A percentile compares a stretch with the other conserved stretches of the same genome.
These are phyloP conservation scores for Onychostruthus taczanowskii DNA, from an alignment of 2,113 vertebrate genomes.

Conservation along the genomic window DNA sequence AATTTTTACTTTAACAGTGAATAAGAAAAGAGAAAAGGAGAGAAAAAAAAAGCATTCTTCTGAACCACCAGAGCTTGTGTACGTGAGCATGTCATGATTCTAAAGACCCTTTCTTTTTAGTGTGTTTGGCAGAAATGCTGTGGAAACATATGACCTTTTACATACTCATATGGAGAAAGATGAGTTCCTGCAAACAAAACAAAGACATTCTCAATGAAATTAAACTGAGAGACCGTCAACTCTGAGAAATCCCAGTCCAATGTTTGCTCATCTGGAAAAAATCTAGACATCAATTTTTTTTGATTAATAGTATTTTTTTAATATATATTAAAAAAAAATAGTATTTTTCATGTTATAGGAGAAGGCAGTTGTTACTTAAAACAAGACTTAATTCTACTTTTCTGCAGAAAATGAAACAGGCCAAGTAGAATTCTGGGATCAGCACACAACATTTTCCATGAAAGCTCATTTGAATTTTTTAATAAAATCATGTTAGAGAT, in stretches of 20 bases:
- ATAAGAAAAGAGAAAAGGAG: background rate
- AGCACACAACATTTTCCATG: background rate
- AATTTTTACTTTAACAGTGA: background rate
- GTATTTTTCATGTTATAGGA: background rate
- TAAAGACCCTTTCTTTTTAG: conserved; percentile 11
- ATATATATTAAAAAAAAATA: conserved; percentile 25
- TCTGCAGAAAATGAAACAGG: background rate
- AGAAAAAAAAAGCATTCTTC: background rate
- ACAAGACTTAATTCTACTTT: background rate
- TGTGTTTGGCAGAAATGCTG: conserved; percentile 31
- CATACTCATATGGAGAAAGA: conserved; percentile 33
- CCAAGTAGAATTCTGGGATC: background rate
- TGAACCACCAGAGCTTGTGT: background rate
- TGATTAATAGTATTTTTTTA: background rate
- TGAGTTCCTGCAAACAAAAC: conserved; percentile 40
- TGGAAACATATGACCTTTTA: conserved; percentile 57
- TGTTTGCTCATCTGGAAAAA: conserved; percentile 60
- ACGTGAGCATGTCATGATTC: background rate
- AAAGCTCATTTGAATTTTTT: background rate
- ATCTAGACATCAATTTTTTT: conserved; percentile 9
- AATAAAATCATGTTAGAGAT: background rate
- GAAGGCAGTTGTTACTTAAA: conserved; percentile 6
- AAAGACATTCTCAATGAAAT: conserved; percentile 33
- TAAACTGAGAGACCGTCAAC: background rate
- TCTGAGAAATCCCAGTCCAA: conserved; percentile 23